Base-by-base conservation (phyloP, 35 echinoderm and acorn worm genomes). In the Stichopus chloronotus region DNA sequence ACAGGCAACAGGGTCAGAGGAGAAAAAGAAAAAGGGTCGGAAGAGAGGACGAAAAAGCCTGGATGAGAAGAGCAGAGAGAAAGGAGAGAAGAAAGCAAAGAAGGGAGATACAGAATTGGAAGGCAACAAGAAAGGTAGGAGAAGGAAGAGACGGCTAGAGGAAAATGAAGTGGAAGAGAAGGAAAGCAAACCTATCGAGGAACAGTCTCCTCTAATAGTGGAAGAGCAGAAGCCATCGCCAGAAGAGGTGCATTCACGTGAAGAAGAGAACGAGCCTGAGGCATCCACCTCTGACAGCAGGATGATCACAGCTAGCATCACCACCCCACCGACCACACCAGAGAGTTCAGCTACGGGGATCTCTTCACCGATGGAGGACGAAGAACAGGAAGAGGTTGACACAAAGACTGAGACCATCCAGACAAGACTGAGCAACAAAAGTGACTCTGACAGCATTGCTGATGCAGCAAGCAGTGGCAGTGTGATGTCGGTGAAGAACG, bases 321-420 rank as follows among this genome's bases (percentile, higher is more conserved):
- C 87, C 5, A 99, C 97, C 52, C 97, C 97, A 80, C 97, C 97
- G 74, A 95, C 97, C 11, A 96, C 97, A 30, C 97, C 97, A 81
- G 95, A 96, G 57, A 96, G 88, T 57, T 96, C 94, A 12, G 92
- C 90, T 0, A 72, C 63, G 55, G 86, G 76, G 57, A 92, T 72
- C 4, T 96, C 94, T 17, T 95, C 94, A 6, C 94, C 92, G 58
- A 76, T 94, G 12, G 81, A 93, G n/a, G 94, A 99, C 5, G 92
- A 81, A 55, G 92, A 30, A 53, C 78, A 94, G 25, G 84, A 78
- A 24, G 88, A 92, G 21, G 78, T 60, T 14, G 19, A 63, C n/a
- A 52, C n/a, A 59, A 58, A 89, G 53, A 74, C 87, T 78, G 65
- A 21, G 87, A 94, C n/a, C 88, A 93, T 78, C 91, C 87, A 92